A percentile compares a stretch with the other conserved stretches of the same genome.
Conservation (phyloP, 2,113 vertebrate genomes). For the Ammospiza nelsoni region DNA sequence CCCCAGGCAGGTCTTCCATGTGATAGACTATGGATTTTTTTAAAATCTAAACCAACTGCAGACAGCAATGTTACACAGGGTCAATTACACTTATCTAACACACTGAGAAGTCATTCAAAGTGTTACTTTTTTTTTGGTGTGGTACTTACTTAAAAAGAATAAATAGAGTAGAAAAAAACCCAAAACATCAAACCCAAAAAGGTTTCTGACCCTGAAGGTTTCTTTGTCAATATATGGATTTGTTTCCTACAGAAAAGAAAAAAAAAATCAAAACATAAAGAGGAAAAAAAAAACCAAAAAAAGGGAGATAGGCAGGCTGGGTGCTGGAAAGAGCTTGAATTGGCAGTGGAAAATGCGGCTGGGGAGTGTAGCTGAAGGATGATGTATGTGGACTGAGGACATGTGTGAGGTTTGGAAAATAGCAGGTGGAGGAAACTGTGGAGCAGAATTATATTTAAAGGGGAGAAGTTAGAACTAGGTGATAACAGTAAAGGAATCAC, state of each 20-base stretch:
- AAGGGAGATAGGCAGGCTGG: neutral
- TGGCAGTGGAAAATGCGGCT: neutral
- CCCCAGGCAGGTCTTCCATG: neutral
- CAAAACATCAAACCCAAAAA: neutral
- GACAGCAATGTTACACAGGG: neutral
- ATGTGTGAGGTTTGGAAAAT: neutral
- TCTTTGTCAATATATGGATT: neutral
- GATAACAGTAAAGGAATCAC: constrained; percentile 32
- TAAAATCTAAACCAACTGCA: neutral
- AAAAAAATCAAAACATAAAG: neutral
- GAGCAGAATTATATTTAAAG: constrained; percentile 16
- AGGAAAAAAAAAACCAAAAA: neutral
- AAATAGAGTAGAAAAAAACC: neutral
- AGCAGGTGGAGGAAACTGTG: constrained; percentile 23
- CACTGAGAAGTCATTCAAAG: neutral
- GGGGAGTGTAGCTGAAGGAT: neutral
- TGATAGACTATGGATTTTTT: neutral
- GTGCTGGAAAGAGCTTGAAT: neutral
- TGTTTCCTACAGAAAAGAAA: neutral
- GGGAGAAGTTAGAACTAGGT: constrained; percentile 16
- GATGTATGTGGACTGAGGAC: neutral
- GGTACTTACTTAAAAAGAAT: neutral
- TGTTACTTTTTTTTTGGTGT: neutral
- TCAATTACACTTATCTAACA: neutral
- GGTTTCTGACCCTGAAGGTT: neutral